A percentile compares a stretch with the other conserved stretches of the same genome.
phyloP scores from a whole-genome alignment of 1,140 invertebrate genomes.

The Vanessa atalanta region DNA sequence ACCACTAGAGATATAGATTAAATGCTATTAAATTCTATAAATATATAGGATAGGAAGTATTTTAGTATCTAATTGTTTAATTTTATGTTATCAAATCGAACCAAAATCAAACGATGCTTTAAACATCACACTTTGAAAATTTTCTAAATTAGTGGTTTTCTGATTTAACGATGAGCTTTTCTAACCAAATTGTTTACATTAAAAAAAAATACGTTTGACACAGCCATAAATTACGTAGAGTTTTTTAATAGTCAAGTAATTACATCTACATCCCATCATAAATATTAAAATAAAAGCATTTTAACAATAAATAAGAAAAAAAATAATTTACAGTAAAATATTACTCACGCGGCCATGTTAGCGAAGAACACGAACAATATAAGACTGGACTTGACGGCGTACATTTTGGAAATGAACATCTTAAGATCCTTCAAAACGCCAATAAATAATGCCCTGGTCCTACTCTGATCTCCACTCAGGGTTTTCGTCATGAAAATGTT shows the following conservation, averaged over 20 bases:
- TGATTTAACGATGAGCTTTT: too few relatives aligned
- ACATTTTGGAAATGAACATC: constrained; percentile 78
- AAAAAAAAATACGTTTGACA: too few relatives aligned
- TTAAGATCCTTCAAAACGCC: constrained; percentile 80
- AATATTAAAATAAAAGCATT: background rate
- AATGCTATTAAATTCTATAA: background rate
- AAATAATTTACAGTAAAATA: background rate
- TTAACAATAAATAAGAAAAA: background rate
- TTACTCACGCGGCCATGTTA: constrained; percentile 86
- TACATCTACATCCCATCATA: background rate
- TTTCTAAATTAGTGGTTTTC: too few relatives aligned
- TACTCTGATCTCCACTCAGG: constrained; percentile 57
- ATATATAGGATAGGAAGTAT: background rate
- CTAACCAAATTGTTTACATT: too few relatives aligned
- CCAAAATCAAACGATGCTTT: too few relatives aligned
- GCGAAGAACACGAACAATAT: constrained; percentile 83
- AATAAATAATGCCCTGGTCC: constrained; percentile 72
- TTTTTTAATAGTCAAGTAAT: too few relatives aligned
- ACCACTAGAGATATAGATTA: constrained; percentile 77
- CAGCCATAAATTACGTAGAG: too few relatives aligned
- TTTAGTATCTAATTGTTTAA: background rate
- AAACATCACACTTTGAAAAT: too few relatives aligned
- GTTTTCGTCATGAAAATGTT: constrained; percentile 64
- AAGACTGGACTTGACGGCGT: constrained; percentile 81
- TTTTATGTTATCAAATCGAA: too few relatives aligned